phyloP scores from a whole-genome alignment of 1,140 invertebrate genomes.

The Chrysomallon squamiferum region DNA sequence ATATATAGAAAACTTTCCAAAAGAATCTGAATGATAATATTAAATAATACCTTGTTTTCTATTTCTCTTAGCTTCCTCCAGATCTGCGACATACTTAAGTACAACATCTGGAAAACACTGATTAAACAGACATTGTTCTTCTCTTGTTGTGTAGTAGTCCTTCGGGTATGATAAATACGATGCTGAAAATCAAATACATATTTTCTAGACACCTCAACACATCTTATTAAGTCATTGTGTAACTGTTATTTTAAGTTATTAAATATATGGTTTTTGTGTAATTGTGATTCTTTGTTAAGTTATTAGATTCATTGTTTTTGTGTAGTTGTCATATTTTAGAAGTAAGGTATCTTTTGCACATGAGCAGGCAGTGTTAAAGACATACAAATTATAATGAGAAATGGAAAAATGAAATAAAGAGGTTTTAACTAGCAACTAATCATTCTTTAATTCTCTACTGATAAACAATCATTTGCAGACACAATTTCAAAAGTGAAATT shows the following conservation, averaged over 20 bases:
- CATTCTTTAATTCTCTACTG: not conserved
- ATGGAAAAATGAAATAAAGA: not conserved
- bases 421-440: not conserved
- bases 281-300: not conserved
- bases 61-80: not conserved
- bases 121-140: not conserved
- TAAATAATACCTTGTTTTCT: constrained; percentile 6
- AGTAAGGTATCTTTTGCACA: too few species aligned
- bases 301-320: not conserved
- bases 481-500: too few species aligned
- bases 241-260: not conserved
- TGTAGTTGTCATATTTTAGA: not conserved
- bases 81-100: not conserved
- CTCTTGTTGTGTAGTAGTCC: not conserved
- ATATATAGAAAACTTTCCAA: too few species aligned
- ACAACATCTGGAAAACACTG: not conserved
- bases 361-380: too few species aligned
- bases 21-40: too few species aligned
- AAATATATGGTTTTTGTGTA: not conserved
- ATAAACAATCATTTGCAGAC: not conserved
- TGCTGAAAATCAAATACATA: not conserved
- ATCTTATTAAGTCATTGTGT: not conserved
- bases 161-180: not conserved
- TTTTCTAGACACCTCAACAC: not conserved
- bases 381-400: not conserved